A percentile compares a stretch with the other conserved stretches of the same genome.
These are phyloP conservation scores for Rhinopithecus roxellana DNA, from an alignment of 2,113 vertebrate species.

Conservation along the genomic window DNA sequence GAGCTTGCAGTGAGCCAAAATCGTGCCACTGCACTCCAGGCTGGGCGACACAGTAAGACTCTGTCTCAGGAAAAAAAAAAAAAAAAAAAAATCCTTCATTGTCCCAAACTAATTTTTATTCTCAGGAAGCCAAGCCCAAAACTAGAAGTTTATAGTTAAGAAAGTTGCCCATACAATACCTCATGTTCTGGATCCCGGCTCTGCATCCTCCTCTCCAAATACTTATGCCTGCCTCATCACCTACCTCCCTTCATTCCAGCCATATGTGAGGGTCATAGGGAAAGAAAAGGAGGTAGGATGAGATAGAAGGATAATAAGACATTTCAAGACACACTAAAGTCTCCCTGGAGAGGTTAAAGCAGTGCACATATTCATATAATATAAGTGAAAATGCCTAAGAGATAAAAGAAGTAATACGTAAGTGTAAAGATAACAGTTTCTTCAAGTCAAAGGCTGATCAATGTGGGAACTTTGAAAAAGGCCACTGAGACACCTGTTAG, in stretches of 20 bases:
- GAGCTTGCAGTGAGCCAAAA: no score
- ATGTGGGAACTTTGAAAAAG: background rate
- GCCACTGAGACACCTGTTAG: background rate
- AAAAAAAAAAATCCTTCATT: background rate
- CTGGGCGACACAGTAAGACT: no score
- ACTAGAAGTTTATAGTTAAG: background rate
- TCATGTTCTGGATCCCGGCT: background rate
- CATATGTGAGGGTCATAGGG: fast-evolving
- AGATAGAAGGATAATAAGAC: background rate
- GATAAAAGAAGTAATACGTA: background rate
- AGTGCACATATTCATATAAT: background rate
- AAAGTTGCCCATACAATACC: background rate
- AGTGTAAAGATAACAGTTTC: background rate
- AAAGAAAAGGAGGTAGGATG: background rate
- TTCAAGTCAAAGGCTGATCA: background rate
- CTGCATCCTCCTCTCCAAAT: background rate
- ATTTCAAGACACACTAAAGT: background rate
- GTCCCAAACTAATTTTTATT: background rate
- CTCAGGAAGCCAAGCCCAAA: background rate
- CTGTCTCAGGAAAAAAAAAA: no score
- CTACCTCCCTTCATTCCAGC: background rate
- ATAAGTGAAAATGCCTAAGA: background rate
- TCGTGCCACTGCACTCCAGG: no score
- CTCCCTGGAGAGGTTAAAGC: background rate
- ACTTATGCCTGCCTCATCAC: background rate